phyloP scores from a whole-genome alignment of 2,888 invertebrate species.

The Proisotoma minuta region DNA sequence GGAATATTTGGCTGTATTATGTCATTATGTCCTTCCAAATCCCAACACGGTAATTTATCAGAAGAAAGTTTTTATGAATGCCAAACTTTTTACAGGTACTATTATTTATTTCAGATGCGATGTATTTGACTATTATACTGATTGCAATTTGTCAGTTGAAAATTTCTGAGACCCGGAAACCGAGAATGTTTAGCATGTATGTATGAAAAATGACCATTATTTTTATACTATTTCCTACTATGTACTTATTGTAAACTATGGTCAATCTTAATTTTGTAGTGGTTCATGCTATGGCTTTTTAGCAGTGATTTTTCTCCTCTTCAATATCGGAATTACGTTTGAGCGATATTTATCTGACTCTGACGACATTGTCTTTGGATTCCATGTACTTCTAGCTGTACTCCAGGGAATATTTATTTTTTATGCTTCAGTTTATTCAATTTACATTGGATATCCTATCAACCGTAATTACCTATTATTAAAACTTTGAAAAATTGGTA shows the following conservation, averaged over 20 bases:
- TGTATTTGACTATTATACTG: neutral
- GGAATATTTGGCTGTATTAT: neutral
- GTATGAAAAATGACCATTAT: neutral
- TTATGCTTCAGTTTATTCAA: neutral
- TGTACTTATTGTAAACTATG: neutral
- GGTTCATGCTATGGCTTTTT: neutral
- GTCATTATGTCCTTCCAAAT: constrained; percentile 5
- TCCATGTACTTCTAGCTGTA: neutral
- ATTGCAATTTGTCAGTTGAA: constrained; percentile 4
- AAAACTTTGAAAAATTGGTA: neutral
- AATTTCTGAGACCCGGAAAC: neutral
- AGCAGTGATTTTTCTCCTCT: neutral
- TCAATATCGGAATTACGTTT: neutral
- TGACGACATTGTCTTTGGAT: neutral
- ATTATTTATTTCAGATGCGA: constrained; percentile 1
- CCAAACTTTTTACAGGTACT: neutral
- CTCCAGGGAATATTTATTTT: constrained; percentile 5
- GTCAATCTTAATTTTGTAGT: neutral
- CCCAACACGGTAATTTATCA: constrained; percentile 3
- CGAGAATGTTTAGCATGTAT: neutral
- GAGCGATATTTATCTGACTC: neutral
- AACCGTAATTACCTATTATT: neutral
- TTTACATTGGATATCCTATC: constrained; percentile 9
- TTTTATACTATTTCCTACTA: neutral
- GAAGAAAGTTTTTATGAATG: neutral